A percentile compares a stretch with the other conserved stretches of the same genome.
Conservation (phyloP, 2,113 vertebrate species). For the Ursus arctos region DNA sequence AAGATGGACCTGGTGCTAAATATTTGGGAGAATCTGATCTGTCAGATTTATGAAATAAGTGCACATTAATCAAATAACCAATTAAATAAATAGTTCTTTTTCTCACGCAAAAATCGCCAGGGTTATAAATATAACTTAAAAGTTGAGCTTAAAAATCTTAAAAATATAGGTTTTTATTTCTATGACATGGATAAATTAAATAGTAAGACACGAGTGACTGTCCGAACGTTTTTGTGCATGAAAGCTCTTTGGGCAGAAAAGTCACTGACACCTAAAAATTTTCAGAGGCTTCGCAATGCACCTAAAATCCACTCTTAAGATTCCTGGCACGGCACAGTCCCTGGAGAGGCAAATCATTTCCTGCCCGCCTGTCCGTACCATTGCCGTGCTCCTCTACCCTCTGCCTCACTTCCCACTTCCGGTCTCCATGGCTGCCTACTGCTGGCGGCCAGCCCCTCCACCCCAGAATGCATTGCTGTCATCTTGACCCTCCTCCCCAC, state of each 20-base stretch:
- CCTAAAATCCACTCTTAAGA: background rate
- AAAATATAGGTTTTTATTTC: background rate
- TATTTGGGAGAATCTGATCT: background rate
- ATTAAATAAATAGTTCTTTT: background rate
- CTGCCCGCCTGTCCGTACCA: background rate
- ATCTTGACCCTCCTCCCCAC: background rate
- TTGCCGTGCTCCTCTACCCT: background rate
- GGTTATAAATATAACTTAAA: background rate
- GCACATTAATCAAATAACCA: conserved; percentile 18
- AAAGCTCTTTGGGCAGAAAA: background rate
- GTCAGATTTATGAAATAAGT: background rate
- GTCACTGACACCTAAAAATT: background rate
- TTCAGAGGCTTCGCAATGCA: background rate
- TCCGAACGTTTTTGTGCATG: background rate
- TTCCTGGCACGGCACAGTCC: background rate
- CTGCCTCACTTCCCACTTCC: background rate
- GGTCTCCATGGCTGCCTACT: background rate
- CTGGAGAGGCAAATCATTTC: background rate
- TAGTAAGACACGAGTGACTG: background rate
- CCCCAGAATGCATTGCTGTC: background rate
- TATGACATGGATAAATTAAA: background rate
- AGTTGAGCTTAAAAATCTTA: background rate
- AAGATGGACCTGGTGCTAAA: background rate
- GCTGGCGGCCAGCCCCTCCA: background rate
- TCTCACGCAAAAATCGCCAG: background rate